phyloP scores from a whole-genome alignment of 2,888 invertebrate genomes.

The Chelonus formosanus region DNA sequence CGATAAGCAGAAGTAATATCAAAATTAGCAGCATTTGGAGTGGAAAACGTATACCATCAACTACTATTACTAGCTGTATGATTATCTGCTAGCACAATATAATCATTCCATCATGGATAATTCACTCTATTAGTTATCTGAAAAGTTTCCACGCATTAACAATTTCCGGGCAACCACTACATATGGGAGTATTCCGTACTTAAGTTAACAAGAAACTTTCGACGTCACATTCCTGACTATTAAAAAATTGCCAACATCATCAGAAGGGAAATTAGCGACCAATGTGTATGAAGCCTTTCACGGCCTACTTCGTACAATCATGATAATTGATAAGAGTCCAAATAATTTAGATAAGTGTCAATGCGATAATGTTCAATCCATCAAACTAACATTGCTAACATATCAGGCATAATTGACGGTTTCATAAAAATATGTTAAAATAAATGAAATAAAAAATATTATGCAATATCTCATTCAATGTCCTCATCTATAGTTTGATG shows the following conservation, averaged over 20 bases:
- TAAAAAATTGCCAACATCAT: not conserved
- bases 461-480: not conserved
- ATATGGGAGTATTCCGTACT: not conserved
- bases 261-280: not conserved
- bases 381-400: not conserved
- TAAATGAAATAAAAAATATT: too few species aligned
- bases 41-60: too few species aligned
- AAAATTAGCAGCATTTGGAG: too few species aligned
- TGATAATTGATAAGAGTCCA: slow-evolving; percentile 2
- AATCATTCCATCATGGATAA: slow-evolving; percentile 15
- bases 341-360: slow-evolving; percentile 6
- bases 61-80: not conserved
- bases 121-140: slow-evolving; percentile 7
- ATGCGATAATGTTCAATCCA: not conserved
- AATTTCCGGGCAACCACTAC: not conserved
- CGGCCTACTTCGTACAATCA: not conserved
- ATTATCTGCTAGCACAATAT: not conserved
- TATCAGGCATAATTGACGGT: too few species aligned
- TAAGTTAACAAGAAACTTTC: not conserved
- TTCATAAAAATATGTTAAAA: too few species aligned
- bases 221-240: too few species aligned
- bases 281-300: slow-evolving; percentile 1
- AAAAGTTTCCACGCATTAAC: not conserved
- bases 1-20: too few species aligned
- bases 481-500: not conserved